Evolutionary conservation across 2,888 invertebrate genomes (phyloP), one percentile per base, ranked within the genome.

Genomic region (Drepanosiphum platanoidis): DNA sequence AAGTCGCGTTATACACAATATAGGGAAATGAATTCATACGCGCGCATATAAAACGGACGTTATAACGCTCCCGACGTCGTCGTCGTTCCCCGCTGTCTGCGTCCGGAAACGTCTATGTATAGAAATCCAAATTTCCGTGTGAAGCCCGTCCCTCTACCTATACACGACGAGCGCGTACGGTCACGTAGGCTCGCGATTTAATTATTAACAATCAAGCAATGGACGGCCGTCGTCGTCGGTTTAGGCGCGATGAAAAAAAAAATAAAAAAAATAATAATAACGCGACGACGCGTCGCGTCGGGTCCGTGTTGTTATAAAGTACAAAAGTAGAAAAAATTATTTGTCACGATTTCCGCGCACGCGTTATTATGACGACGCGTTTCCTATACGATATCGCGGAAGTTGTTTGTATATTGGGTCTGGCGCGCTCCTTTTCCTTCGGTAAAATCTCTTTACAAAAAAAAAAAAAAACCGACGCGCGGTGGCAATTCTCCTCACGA

Each of bases 401-500:
- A 52, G 18, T 30, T 66, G 66, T 66, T 66, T 15, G 66, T 66
- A 32, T 15, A 32, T 32, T 15, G 66, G 32, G 8, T 68, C 68
- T 34, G 34, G 34, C 34, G 68, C 68, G 34, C 68, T 68, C n/a
- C n/a, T n/a, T n/a, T 68, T 68, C 68, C 32, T 68, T 34, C 68
- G 18, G 68, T 68, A 22, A n/a, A n/a, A n/a, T n/a, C n/a, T n/a
- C 2, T 30, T 8, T 30, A 64, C 4, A 27, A 52, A 52, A 52
- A 52, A 42, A 64, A 70, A 72, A 72, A 71, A 72, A 72, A 72
- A 18, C 42, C 72, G 42, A 15, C 58, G 34, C 52, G 46, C 46
- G n/a, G 68, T 79, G 79, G 79, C 79, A 34, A 79, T 79, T 79
- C 79, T 79, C 79, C 79, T 79, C 79, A 79, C 79, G 79, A 68